Percentiles rank a stretch among this genome's conserved stretches.
phyloP scores from a whole-genome alignment of 2,888 invertebrate genomes.

The Thecophora atra region DNA sequence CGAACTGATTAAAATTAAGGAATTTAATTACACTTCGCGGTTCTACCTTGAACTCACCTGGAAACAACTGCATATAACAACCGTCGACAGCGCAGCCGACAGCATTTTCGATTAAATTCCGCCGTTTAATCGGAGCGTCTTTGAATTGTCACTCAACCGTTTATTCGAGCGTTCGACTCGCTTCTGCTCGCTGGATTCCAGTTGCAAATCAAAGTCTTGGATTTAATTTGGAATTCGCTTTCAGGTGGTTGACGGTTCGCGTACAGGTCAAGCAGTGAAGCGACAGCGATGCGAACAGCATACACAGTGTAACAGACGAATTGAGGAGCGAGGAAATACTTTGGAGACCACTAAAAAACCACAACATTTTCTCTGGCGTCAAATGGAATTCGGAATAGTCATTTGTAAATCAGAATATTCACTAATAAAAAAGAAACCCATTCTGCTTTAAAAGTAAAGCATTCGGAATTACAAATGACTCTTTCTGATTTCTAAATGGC shows the following conservation, averaged over 20 bases:
- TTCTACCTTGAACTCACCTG: neutral
- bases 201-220: neutral
- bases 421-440: no score
- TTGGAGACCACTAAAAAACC: neutral
- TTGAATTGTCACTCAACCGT: neutral
- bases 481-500: no score
- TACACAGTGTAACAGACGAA: neutral
- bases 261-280: slow-evolving; percentile 5
- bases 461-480: no score
- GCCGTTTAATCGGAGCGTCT: neutral
- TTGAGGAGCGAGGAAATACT: neutral
- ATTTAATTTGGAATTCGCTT: neutral
- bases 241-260: slow-evolving; percentile 1
- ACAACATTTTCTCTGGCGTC: no score
- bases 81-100: neutral
- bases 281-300: neutral
- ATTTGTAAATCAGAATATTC: no score
- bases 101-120: neutral
- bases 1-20: neutral
- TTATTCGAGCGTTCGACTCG: neutral
- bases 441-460: no score
- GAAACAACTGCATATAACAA: neutral
- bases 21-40: neutral
- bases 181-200: neutral
- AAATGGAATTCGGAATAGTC: no score